A percentile compares a stretch with the other conserved stretches of the same genome.
These are phyloP conservation scores for Stenoptilia bipunctidactyla DNA, from an alignment of 2,888 invertebrate genomes.

Conservation along the genomic window DNA sequence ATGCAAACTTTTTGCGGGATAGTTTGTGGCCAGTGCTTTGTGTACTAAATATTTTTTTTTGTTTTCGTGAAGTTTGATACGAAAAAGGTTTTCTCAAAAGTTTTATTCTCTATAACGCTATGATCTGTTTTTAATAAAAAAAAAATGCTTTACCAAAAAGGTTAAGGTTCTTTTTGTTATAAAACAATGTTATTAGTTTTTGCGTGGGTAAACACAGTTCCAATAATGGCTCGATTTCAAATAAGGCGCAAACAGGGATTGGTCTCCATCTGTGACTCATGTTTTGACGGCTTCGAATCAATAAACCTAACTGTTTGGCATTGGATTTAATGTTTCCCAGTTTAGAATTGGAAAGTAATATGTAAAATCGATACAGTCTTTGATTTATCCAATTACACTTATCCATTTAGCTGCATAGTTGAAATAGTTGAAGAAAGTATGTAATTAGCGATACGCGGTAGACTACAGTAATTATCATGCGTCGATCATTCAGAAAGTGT, in stretches of 20 bases:
- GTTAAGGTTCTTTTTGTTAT: not conserved
- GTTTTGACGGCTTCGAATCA: conserved; percentile 24
- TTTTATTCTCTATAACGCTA: not conserved
- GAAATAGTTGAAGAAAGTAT: no score
- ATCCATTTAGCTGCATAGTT: no score
- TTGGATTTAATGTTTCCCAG: conserved; percentile 17
- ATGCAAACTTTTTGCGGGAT: conserved; percentile 16
- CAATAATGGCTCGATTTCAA: conserved; percentile 5
- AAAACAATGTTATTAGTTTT: not conserved
- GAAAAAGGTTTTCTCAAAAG: conserved; percentile 1
- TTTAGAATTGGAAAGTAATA: no score
- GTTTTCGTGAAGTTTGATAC: not conserved
- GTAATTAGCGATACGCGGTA: no score
- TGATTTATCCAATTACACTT: no score
- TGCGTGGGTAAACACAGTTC: not conserved
- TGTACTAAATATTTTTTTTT: conserved; percentile 11
- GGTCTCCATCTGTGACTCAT: conserved; percentile 32
- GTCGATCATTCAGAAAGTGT: no score
- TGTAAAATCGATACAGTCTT: no score
- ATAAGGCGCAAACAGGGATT: conserved; percentile 25
- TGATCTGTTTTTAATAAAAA: no score
- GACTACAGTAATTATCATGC: no score
- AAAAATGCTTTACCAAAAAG: no score
- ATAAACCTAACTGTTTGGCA: conserved; percentile 33
- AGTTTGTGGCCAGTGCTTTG: conserved; percentile 10